These are phyloP conservation scores for Verasper variegatus DNA, from an alignment of 2,113 vertebrate genomes.

Conservation along the genomic window DNA sequence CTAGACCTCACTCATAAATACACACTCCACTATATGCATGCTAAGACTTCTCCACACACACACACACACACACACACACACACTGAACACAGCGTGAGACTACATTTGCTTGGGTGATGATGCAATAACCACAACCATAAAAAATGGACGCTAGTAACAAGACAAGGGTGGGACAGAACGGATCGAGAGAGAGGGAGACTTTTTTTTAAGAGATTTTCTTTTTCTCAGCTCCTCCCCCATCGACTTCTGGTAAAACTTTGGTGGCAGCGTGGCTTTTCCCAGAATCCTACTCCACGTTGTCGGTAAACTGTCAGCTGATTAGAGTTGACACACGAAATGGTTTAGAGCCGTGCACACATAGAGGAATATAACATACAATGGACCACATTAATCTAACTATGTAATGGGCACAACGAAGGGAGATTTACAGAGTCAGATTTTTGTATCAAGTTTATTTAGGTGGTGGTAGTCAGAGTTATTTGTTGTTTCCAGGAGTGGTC, in stretches of 20 bases:
- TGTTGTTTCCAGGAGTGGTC: conserved; percentile 38
- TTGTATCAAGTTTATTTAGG: neutral
- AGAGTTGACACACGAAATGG: conserved; percentile 1
- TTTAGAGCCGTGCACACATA: conserved; percentile 12
- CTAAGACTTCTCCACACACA: conserved; percentile 50
- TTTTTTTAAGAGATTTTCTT: conserved; percentile 40
- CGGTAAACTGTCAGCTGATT: conserved; percentile 47
- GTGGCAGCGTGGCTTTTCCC: conserved; percentile 72
- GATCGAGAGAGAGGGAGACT: conserved; percentile 37
- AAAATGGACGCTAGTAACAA: conserved; percentile 42
- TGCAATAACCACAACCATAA: conserved; percentile 70
- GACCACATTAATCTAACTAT: neutral
- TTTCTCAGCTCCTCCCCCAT: conserved; percentile 38
- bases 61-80: conserved; percentile 16
- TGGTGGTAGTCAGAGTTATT: conserved; percentile 22
- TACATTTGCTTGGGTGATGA: conserved; percentile 57
- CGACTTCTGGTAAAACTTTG: conserved; percentile 75
- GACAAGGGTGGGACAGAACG: conserved; percentile 39
- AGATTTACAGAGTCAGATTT: neutral
- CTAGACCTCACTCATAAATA: conserved; percentile 64
- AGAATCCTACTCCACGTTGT: conserved; percentile 59
- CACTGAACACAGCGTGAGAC: conserved; percentile 16
- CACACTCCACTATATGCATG: conserved; percentile 24
- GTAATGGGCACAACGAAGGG: no score
- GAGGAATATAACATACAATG: neutral